Evolutionary conservation across 2,113 vertebrate genomes (phyloP), one percentile per base, ranked within the genome.

Genomic region (Sphyrna mokarran): DNA sequence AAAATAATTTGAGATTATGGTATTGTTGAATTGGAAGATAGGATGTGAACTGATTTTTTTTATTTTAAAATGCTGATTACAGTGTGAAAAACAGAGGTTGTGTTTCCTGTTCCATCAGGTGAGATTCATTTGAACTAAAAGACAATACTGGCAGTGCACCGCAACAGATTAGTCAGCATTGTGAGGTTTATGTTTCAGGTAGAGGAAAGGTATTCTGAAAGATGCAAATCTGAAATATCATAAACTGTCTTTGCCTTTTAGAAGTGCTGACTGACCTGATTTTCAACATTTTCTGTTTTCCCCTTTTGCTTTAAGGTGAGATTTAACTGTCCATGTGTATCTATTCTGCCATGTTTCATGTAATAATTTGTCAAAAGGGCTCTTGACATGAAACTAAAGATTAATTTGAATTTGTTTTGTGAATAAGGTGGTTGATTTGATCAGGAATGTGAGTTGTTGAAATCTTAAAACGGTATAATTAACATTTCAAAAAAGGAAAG

Each of bases 361-460:
- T 76, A 48, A 33, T 94, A 72, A 37, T 72, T 72, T 72, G 94
- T 33, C 22, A 26, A 54, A 95, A 11, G 54, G 37, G 18, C 68
- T 29, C 9, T 72, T 70, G n/a, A 72, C 66, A 72, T 68, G 40
- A 95, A 95, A 43, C 94, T 72, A 26, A 95, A 95, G 94, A 95
- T 95, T 76, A 95, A 72, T 18, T 29, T 68, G 61, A 66, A 0
- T 40, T 68, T 66, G 61, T 22, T 93, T 66, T 93, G 61, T 3
- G 40, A 94, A 94, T 9, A 23, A 95, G 29, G 68, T 48, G 68
- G 94, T 54, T 76, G 94, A 95, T 95, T 95, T 43, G 94, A 94
- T 94, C 37, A 2, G 93, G 48, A 95, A 95, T 33, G 22, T 43
- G 89, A 68, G 8, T 33, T 93, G 89, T 93, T 93, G 58, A 66